Conservation (phyloP, 2,113 vertebrate genomes). For the Protobothrops mucrosquamatus region DNA sequence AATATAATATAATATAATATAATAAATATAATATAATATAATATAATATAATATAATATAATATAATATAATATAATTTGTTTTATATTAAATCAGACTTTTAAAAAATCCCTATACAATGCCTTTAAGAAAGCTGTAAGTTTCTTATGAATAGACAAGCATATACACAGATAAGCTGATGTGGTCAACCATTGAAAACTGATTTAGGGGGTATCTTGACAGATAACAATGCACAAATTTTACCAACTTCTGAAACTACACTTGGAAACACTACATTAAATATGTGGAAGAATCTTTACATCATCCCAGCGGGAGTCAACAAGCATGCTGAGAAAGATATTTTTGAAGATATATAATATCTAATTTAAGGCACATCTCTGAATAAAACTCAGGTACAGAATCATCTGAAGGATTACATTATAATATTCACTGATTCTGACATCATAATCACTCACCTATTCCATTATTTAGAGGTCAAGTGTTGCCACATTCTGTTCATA, state of each 20-base stretch:
- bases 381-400: slow-evolving; percentile 37
- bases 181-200: slow-evolving; percentile 2
- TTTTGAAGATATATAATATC: slow-evolving; percentile 37
- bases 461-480: background rate
- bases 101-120: slow-evolving; percentile 14
- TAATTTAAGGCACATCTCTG: slow-evolving; percentile 36
- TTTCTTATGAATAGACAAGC: background rate
- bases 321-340: slow-evolving; percentile 43
- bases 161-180: background rate
- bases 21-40: too few relatives aligned
- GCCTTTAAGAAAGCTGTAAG: slow-evolving; percentile 29
- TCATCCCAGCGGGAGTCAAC: slow-evolving; percentile 34
- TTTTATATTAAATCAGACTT: slow-evolving; percentile 33
- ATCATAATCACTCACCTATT: background rate
- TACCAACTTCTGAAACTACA: slow-evolving; percentile 43
- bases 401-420: background rate
- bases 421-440: slow-evolving; percentile 20
- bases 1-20: too few relatives aligned
- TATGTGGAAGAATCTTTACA: slow-evolving; percentile 38
- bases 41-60: too few relatives aligned
- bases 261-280: slow-evolving; percentile 52
- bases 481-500: background rate
- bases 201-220: slow-evolving; percentile 42
- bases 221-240: slow-evolving; percentile 36
- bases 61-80: background rate